Evolutionary conservation across 2,888 invertebrate genomes (phyloP).

Genomic region (Phaonia tiefii): DNA sequence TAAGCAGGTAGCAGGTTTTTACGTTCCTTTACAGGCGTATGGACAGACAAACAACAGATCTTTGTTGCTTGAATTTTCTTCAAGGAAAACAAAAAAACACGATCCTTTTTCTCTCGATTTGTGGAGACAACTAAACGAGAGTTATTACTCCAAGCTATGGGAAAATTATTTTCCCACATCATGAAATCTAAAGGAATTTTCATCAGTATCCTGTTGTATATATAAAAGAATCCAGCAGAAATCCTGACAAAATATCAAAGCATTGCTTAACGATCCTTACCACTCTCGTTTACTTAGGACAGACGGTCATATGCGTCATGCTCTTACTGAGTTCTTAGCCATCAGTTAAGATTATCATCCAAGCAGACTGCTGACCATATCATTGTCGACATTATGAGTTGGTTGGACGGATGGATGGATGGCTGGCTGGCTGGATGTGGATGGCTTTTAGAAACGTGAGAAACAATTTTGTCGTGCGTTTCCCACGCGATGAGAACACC

Average conservation of each 20-base stretch:
- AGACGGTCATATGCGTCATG: constrained; percentile 29
- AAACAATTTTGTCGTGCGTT: constrained; percentile 81
- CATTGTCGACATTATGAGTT: constrained; percentile 20
- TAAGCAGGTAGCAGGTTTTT: constrained; percentile 38
- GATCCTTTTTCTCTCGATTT: constrained; percentile 22
- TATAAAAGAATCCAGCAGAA: constrained; percentile 13
- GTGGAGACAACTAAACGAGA: constrained; percentile 14
- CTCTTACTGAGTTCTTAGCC: constrained; percentile 27
- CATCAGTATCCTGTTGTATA: too few relatives aligned
- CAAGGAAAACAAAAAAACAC: not conserved
- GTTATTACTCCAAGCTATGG: constrained; percentile 3
- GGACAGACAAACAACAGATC: constrained; percentile 3
- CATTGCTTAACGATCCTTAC: too few relatives aligned
- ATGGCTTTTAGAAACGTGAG: constrained; percentile 79
- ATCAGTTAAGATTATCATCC: constrained; percentile 62
- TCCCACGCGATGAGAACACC: constrained; percentile 81
- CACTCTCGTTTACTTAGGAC: not conserved
- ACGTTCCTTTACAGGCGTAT: not conserved
- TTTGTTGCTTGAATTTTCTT: constrained; percentile 24
- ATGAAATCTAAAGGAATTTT: constrained; percentile 24
- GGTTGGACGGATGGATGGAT: constrained; percentile 66
- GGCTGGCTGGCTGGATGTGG: constrained; percentile 71
- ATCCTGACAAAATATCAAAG: constrained; percentile 44
- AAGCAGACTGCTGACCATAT: constrained; percentile 2
- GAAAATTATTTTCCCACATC: constrained; percentile 22